Evolutionary conservation across 2,888 invertebrate genomes (phyloP), one percentile per base, ranked within the genome.

Genomic region (Brenthis ino): DNA sequence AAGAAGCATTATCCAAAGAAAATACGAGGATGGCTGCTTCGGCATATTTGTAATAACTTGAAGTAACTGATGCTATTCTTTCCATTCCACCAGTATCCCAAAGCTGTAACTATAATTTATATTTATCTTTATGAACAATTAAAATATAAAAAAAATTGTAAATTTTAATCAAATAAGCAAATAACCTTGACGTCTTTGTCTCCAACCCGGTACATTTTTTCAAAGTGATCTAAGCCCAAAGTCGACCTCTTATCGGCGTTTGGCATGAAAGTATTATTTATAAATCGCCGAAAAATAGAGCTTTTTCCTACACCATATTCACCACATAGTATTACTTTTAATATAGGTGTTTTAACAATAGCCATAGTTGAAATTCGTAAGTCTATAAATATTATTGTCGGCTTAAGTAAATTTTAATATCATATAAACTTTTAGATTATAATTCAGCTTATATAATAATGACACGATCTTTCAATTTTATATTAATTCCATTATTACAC

Each of bases 71-170:
- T 57, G 98, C 98, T 73, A 98, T 98, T 78, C 98, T 94, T 88
- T 99, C 99, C 97, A 99, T 98, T 61, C 98, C 98, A 76, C 98
- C 98, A 51, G 99, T 99, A 84, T 99, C 99, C 98, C 98, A 99
- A 76, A 99, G 89, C 89, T 98, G 98, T 72, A 99, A 91, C 98
- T 98, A 86, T 74, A 80, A 83, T 73, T 64, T 67, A 74, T 68
- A 76, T 70, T 56, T n/a, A 50, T 4, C 13, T 60, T 6, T 14
- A 51, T 55, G 55, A 58, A 55, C 37, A 64, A 67, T 56, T 51
- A 53, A 20, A 20, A 37, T 65, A 63, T 51, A 65, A 55, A 24
- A 24, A 65, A 24, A 33, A 69, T 68, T 2, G 28, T 43, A 11
- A 20, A 57, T 68, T 28, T 57, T 70, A 71, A 71, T 65, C 50